Evolutionary conservation across 2,888 invertebrate species (phyloP), one percentile per base, ranked within the genome.

Genomic region (Pyrrhia umbra): DNA sequence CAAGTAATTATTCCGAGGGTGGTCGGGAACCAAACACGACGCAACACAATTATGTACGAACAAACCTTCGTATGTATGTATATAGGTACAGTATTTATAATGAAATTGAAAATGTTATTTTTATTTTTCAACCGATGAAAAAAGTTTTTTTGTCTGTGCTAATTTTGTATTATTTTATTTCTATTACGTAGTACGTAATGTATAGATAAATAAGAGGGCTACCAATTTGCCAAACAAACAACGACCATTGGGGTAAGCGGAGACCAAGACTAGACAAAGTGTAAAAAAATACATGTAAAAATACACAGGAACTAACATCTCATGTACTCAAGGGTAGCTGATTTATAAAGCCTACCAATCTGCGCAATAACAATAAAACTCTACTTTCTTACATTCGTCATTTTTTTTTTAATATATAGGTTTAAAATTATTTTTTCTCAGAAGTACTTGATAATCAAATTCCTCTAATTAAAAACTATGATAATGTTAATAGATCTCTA

Each of bases 1-100:
- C 77, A 56, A 64, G 67, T 61, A 77, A 79, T 79, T 79, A 79
- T 76, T 64, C 65, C 16, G 40, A 50, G 54, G 74, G 59, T 58
- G 52, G 63, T 46, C 39, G 51, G 54, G 55, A 60, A 59, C 65
- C 69, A 60, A 68, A 68, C 54, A 57, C 30, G 45, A 27, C 25
- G 21, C 40, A 42, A 74, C 50, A 47, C 40, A 47, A 52, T 58
- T 60, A 54, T 39, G 15, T 70, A 58, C 30, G 2, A 15, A 58
- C 39, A 1, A 10, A 46, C 55, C 37, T 42, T 46, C 18, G 39
- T 34, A 51, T 67, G 9, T 49, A 40, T 20, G 64, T 6, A 23
- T 39, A 34, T 55, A 25, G 20, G 8, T 60, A 37, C 4, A 34
- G 6, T n/a, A 4, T 4, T 8, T 9, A 15, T n/a, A 8, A 18